A percentile compares a stretch with the other conserved stretches of the same genome.
These are phyloP conservation scores for Ranitomeya variabilis DNA, from an alignment of 2,113 vertebrate species.

Conservation along the genomic window DNA sequence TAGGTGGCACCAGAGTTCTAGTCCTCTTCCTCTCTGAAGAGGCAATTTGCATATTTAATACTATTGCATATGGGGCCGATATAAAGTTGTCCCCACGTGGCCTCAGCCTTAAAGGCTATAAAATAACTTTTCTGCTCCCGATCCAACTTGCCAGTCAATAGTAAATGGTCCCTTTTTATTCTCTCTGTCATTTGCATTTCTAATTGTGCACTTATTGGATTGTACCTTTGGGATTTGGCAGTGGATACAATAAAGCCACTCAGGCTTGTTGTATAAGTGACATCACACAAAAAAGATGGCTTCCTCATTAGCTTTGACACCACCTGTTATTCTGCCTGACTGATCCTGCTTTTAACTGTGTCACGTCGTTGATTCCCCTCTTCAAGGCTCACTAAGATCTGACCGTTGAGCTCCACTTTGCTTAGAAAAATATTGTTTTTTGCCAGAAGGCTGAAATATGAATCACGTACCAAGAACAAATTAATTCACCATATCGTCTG, in stretches of 20 bases:
- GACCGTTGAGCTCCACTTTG: slow-evolving; percentile 25
- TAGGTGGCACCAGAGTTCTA: no score
- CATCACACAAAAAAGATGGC: slow-evolving; percentile 27
- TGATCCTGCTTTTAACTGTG: slow-evolving; percentile 32
- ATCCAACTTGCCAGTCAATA: background rate
- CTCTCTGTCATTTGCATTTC: background rate
- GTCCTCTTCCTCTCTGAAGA: no score
- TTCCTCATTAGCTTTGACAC: slow-evolving; percentile 21
- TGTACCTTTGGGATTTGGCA: slow-evolving; percentile 8
- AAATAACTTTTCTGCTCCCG: background rate
- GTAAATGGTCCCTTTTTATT: background rate
- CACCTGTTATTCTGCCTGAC: slow-evolving; percentile 44
- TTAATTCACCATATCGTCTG: slow-evolving; percentile 55
- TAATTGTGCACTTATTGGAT: background rate
- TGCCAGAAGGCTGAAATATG: slow-evolving; percentile 48
- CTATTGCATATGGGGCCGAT: background rate
- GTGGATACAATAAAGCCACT: background rate
- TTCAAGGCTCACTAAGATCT: slow-evolving; percentile 1
- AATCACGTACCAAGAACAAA: slow-evolving; percentile 42
- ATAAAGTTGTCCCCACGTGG: background rate
- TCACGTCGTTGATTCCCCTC: slow-evolving; percentile 33
- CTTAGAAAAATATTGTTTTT: slow-evolving; percentile 56
- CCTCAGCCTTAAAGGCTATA: background rate
- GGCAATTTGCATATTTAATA: background rate
- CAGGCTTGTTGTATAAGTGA: slow-evolving; percentile 4